Conservation (phyloP, 1,140 invertebrate species). For the Diorhabda sublineata region DNA sequence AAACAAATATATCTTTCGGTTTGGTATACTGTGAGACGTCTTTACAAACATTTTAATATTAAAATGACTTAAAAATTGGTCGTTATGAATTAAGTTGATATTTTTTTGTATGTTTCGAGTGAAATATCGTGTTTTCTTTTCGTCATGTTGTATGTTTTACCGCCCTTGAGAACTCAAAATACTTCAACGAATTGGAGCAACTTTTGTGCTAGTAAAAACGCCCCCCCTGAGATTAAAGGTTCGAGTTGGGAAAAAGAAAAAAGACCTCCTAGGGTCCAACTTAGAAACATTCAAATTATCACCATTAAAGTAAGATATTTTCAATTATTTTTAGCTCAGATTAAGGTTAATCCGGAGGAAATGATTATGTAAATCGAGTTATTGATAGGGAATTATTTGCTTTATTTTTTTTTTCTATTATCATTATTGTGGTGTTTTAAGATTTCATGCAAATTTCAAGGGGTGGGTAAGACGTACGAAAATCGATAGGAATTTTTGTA, state of each 20-base stretch:
- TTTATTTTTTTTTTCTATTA: too few relatives aligned
- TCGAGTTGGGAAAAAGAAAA: conserved; percentile 27
- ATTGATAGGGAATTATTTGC: too few relatives aligned
- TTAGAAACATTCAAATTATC: conserved; percentile 32
- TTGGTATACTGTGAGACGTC: not conserved
- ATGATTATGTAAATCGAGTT: too few relatives aligned
- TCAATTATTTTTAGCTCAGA: not conserved
- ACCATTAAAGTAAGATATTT: conserved; percentile 33
- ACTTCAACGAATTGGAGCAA: conserved; percentile 52
- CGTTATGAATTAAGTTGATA: not conserved
- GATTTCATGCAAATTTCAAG: too few relatives aligned
- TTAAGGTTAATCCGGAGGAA: too few relatives aligned
- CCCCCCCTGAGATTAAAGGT: conserved; percentile 16
- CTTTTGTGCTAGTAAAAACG: conserved; percentile 20
- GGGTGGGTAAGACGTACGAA: too few relatives aligned
- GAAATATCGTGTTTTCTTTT: not conserved
- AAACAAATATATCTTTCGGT: not conserved
- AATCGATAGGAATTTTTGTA: too few relatives aligned
- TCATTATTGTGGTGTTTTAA: too few relatives aligned
- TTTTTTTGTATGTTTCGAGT: not conserved
- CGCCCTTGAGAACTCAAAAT: conserved; percentile 49
- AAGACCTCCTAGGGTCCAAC: conserved; percentile 30
- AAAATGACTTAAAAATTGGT: conserved; percentile 11
- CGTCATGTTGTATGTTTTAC: conserved; percentile 50
- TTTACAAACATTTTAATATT: not conserved